Base-by-base conservation (phyloP, 2,113 vertebrate genomes). In the Brevimyrus niger region DNA sequence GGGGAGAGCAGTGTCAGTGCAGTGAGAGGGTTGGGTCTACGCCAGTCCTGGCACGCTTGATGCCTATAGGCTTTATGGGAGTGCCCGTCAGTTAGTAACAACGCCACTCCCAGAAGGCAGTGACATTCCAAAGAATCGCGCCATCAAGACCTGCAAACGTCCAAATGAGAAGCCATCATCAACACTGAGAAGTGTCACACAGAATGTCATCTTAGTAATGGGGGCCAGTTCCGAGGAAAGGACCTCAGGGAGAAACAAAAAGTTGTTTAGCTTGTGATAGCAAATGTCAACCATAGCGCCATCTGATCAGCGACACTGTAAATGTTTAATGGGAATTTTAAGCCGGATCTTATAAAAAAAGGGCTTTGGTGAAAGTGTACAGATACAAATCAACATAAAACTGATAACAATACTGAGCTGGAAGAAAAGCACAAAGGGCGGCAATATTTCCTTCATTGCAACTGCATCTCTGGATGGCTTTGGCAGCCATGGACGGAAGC, bases 81-180 rank as follows among this genome's bases (percentile, higher is more conserved):
- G 85, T 53, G 85, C 50, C 85, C 50, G 50, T 87, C 85, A 87
- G 47, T 87, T 87, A 87, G 85, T 87, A 55, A 38, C 85, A 87
- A 87, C 17, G 11, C n/a, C 48, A 42, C 50, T 51, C 48, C 83
- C 47, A 86, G n/a, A 86, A 53, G 50, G 50, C 31, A 51, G 48
- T 35, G 85, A 55, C 85, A 17, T 86, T 86, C 44, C 83, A 86
- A 31, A 50, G 46, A 86, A 85, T 21, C 21, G 7, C 19, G 44
- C 53, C 53, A 55, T 55, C 9, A n/a, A 85, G 23, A 27, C 23
- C 35, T 80, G 35, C 35, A 38, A 80, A 80, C 35, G 4, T 80
- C 73, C 11, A 38, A 42, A 42, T 80, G 73, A 42, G 73, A 42
- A 13, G 73, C 3, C 31, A 38, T 76, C 69, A 19, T 19, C 35